Base-by-base conservation (phyloP, 2,113 vertebrate species). In the Chloropsis hardwickii region DNA sequence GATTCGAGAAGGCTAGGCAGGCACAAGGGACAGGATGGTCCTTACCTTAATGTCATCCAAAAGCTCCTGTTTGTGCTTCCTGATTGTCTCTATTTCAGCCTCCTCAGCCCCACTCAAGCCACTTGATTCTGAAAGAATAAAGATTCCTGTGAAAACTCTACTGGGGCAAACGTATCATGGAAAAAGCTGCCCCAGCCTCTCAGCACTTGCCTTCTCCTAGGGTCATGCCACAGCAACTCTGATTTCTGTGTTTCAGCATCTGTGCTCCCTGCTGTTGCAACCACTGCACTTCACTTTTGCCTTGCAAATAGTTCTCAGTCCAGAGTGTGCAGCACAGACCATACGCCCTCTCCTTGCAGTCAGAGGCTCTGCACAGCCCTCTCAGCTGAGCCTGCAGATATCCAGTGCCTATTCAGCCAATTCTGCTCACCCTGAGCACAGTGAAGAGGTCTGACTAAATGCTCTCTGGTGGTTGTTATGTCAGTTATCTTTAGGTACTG, bases 41-140 rank as follows among this genome's bases (percentile, higher is more conserved):
- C 94, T 45, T 97, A 99, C 99, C 98, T 99, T 98, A 83, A 99
- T 99, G 54, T 99, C 99, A n/a, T 98, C 98, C 96, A 99, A 93
- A 60, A 99, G 98, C 50, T 98, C 98, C 51, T 98, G 89, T 86
- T 97, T 99, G 91, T 98, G 98, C 90, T 97, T 97, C 91, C 97
- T 98, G 77, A 99, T 98, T 45, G 19, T 94, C 85, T 99, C 98
- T 12, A 99, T 96, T 97, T 99, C 99, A 96, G 98, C 96, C 14
- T 96, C 88, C 96, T 99, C 99, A 71, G 96, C 90, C 8, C 94
- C 93, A 35, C 96, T 98, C 80, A 99, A 98, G 45, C 98, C 98
- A 27, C 91, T 67, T 39, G 98, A 92, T 56, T 97, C 99, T 99
- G 97, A 4, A 92, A 77, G 86, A 87, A 65, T 47, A 93, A 57